Evolutionary conservation across 2,797 vertebrate species (phyloP).

Genomic region (Rhinichthys osculus): DNA sequence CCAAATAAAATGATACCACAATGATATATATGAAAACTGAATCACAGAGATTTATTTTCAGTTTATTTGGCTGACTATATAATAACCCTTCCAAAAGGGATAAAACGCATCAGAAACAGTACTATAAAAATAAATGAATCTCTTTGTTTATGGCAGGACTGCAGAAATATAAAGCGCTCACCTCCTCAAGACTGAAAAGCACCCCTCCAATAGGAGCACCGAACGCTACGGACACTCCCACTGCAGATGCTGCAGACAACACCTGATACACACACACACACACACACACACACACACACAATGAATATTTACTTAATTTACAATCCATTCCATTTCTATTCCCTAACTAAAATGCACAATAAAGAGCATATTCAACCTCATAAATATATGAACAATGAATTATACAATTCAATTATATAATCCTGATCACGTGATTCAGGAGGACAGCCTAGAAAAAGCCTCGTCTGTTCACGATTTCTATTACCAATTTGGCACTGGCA

Average conservation of each 20-base stretch:
- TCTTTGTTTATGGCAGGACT: neutral
- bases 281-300: constrained; percentile 7
- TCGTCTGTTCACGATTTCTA: constrained; percentile 18
- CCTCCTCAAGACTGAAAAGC: constrained; percentile 97
- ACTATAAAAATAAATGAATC: neutral
- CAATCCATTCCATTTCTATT: neutral
- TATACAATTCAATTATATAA: neutral
- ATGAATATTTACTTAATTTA: neutral
- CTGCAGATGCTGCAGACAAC: constrained; percentile 92
- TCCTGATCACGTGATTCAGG: neutral
- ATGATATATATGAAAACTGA: neutral
- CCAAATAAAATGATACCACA: neutral
- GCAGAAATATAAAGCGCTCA: constrained; percentile 64
- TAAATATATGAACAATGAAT: neutral
- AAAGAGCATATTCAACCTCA: neutral
- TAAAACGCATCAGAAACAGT: neutral
- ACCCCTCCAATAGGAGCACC: constrained; percentile 97
- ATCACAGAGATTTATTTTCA: neutral
- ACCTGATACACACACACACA: constrained; percentile 76
- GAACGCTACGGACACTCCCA: constrained; percentile 95
- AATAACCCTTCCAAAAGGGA: neutral
- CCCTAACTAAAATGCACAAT: neutral
- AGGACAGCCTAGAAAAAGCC: constrained; percentile 15
- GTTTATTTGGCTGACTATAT: neutral
- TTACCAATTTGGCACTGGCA: constrained; percentile 26